phyloP scores from a whole-genome alignment of 2,888 invertebrate species.

The Noctua janthina region DNA sequence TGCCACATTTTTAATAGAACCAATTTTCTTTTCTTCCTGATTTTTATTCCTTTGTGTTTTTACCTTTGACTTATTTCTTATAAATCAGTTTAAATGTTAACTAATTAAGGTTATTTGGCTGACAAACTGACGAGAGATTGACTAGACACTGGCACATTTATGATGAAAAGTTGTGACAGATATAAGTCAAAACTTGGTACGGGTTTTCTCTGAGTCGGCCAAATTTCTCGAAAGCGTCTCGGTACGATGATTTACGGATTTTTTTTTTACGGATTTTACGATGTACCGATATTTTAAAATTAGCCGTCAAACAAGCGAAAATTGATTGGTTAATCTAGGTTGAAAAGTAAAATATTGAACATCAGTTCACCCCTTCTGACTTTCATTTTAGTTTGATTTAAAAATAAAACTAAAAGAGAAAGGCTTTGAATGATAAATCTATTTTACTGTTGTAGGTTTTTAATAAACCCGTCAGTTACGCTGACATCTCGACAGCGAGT shows the following conservation, averaged over 20 bases:
- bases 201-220: conserved; percentile 64
- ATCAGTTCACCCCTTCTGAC: neutral
- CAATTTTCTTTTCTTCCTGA: neutral
- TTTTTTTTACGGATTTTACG: too few relatives aligned
- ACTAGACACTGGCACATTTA: conserved; percentile 52
- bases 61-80: neutral
- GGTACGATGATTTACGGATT: conserved; percentile 70
- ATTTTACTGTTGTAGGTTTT: conserved; percentile 36
- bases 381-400: conserved; percentile 1
- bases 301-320: conserved; percentile 45
- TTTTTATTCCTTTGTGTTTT: neutral
- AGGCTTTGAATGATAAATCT: conserved; percentile 17
- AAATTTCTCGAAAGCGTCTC: conserved; percentile 74
- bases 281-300: conserved; percentile 63
- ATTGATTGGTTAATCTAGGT: conserved; percentile 48
- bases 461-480: conserved; percentile 43
- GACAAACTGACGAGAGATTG: conserved; percentile 45
- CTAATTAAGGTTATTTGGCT: conserved; percentile 47
- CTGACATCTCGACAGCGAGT: conserved; percentile 48
- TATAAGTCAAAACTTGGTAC: conserved; percentile 66
- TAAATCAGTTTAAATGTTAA: conserved; percentile 7
- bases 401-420: conserved; percentile 21
- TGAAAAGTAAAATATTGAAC: conserved; percentile 35
- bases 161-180: conserved; percentile 53
- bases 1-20: conserved; percentile 1